Conservation (phyloP, 2,888 invertebrate genomes). For the Steinernema hermaphroditum region DNA sequence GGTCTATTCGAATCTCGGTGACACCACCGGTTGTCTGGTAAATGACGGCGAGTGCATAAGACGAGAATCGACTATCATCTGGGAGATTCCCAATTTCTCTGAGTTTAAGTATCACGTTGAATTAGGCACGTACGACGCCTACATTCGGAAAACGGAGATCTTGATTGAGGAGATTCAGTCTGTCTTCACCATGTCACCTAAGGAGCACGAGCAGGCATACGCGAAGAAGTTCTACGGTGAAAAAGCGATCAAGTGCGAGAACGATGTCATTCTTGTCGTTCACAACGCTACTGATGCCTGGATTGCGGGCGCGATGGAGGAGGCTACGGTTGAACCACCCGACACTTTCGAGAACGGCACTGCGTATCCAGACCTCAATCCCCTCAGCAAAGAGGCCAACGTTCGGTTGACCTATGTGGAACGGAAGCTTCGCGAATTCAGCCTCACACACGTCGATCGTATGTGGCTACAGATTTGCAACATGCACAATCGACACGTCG, state of each 20-base stretch:
- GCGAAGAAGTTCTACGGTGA: background rate
- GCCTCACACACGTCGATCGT: background rate
- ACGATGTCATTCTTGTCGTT: conserved; percentile 1
- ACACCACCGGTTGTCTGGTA: background rate
- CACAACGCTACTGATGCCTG: background rate
- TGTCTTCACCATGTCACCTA: background rate
- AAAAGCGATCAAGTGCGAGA: background rate
- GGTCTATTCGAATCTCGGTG: background rate
- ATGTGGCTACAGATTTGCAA: background rate
- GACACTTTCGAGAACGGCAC: background rate
- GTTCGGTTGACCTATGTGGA: background rate
- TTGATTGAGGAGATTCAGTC: conserved; percentile 3
- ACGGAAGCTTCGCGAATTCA: background rate
- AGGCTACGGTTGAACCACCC: background rate
- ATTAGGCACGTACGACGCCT: background rate
- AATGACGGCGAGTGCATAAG: background rate
- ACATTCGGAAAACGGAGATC: background rate
- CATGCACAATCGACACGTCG: background rate
- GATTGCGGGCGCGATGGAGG: background rate
- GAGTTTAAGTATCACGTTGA: background rate
- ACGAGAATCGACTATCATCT: background rate
- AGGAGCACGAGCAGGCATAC: background rate
- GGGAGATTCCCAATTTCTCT: background rate
- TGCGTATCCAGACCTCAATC: background rate
- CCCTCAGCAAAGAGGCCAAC: conserved; percentile 4